A percentile compares a stretch with the other conserved stretches of the same genome.
Evolutionary conservation across 35 echinoderm and acorn worm genomes (phyloP).

Genomic region (Ophiothrix spiculata): DNA sequence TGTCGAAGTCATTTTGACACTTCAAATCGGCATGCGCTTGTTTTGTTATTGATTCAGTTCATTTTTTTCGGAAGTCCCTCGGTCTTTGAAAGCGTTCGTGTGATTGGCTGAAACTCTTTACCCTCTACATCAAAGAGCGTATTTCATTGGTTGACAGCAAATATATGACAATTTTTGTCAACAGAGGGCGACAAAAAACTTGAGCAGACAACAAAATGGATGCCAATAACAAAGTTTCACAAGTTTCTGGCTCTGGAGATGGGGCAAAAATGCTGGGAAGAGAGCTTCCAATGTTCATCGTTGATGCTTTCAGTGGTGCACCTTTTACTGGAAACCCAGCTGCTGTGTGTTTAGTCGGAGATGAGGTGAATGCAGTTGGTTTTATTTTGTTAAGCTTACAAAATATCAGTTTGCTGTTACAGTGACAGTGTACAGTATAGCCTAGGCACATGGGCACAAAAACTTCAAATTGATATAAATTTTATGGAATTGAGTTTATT

Average conservation of each 20-base stretch:
- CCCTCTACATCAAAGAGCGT: not conserved
- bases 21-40: too few relatives aligned
- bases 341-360: conserved; percentile 59
- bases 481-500: too few relatives aligned
- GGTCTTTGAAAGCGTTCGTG: not conserved
- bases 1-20: conserved; percentile 51
- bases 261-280: not conserved
- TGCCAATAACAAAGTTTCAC: not conserved
- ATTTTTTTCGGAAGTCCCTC: not conserved
- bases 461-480: too few relatives aligned
- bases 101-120: not conserved
- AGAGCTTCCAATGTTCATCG: conserved; percentile 46
- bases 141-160: not conserved
- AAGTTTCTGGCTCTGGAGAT: not conserved
- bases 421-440: too few relatives aligned
- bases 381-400: too few relatives aligned
- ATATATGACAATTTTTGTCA: not conserved
- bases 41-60: not conserved
- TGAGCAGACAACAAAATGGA: conserved; percentile 24
- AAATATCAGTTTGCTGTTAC: too few relatives aligned
- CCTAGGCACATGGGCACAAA: too few relatives aligned
- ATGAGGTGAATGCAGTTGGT: too few relatives aligned
- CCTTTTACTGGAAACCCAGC: conserved; percentile 76
- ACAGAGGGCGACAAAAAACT: not conserved
- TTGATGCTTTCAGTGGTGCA: conserved; percentile 66